Base-by-base conservation (phyloP, 1,140 invertebrate species). In the Euglossa dilemma region DNA sequence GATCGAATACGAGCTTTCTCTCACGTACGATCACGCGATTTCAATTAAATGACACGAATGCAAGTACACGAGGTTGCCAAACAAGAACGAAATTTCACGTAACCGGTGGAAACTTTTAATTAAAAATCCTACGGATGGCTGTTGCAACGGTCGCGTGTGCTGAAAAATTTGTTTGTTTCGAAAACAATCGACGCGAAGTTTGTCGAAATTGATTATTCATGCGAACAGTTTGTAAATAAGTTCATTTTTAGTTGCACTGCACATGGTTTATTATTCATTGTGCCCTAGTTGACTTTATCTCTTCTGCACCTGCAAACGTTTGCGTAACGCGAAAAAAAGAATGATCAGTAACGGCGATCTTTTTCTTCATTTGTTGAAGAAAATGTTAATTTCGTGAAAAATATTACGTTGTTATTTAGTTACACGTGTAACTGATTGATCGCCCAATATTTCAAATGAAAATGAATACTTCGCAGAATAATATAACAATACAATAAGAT, bases 51-150 rank as follows among this genome's bases (percentile, higher is more conserved):
- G 50, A 78, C 54, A 69, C n/a, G 54, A 69, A 47, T 28, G 52
- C 50, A 12, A 47, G 52, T 28, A 23, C 64, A n/a, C 16, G 36
- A 57, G 64, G 47, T 56, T 67, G 63, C 50, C 61, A 67, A 67
- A 56, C 50, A 8, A 20, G 52, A 52, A 56, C 50, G n/a, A 50
- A 77, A 77, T 67, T 77, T 77, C 23, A 56, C 36, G 63, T 45
- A 67, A 52, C 47, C 28, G 75, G 20, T 59, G 52, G 66, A 59
- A 79, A 79, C 50, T 71, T 70, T 79, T 71, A 71, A 79, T 79
- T 71, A 70, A 56, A 59, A 70, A 79, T 71, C 36, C 12, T 70
- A 20, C 11, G 16, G 52, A 18, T n/a, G 47, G 28, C 25, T 36
- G 64, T 66, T 54, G 14, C 20, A 77, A 47, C 43, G 25, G 28